A percentile compares a stretch with the other conserved stretches of the same genome.
phyloP scores from a whole-genome alignment of 1,140 invertebrate genomes.

The Bombus waltoni region DNA sequence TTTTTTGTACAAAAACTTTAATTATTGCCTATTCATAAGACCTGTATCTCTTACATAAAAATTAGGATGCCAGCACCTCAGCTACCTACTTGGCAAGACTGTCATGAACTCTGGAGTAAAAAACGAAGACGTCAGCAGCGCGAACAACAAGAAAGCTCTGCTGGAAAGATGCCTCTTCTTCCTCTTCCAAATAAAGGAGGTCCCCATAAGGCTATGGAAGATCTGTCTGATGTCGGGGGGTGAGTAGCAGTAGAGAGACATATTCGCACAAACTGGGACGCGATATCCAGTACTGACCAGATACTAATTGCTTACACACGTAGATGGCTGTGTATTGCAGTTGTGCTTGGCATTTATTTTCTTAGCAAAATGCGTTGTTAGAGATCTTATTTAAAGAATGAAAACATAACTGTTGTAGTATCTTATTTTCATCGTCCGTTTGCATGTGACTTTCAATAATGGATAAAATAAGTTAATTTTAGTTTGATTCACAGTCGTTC shows the following conservation, averaged over 20 bases:
- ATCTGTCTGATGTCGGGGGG: conserved; percentile 83
- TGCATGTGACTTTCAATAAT: conserved; percentile 62
- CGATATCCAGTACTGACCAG: conserved; percentile 62
- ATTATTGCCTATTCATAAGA: conserved; percentile 20
- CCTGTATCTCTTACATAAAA: conserved; percentile 18
- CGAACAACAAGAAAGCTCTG: conserved; percentile 87
- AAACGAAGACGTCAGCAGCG: conserved; percentile 91
- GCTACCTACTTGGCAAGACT: conserved; percentile 98
- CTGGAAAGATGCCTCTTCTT: conserved; percentile 73
- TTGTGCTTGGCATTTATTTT: conserved; percentile 75
- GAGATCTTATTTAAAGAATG: conserved; percentile 48
- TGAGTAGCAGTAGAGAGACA: conserved; percentile 79
- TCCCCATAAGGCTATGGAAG: conserved; percentile 79
- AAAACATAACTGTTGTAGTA: conserved; percentile 55
- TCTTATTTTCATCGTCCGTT: conserved; percentile 52
- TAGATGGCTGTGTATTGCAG: conserved; percentile 69
- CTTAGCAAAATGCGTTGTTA: conserved; percentile 63
- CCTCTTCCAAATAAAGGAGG: conserved; percentile 77
- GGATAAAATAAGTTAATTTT: conserved; percentile 68
- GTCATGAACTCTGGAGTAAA: conserved; percentile 99
- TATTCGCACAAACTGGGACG: conserved; percentile 64
- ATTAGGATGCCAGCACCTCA: conserved; percentile 91
- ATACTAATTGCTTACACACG: conserved; percentile 70
- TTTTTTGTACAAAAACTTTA: not conserved
- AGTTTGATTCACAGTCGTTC: conserved; percentile 69